Conservation (phyloP, 2,888 invertebrate genomes). For the Acronicta alni region DNA sequence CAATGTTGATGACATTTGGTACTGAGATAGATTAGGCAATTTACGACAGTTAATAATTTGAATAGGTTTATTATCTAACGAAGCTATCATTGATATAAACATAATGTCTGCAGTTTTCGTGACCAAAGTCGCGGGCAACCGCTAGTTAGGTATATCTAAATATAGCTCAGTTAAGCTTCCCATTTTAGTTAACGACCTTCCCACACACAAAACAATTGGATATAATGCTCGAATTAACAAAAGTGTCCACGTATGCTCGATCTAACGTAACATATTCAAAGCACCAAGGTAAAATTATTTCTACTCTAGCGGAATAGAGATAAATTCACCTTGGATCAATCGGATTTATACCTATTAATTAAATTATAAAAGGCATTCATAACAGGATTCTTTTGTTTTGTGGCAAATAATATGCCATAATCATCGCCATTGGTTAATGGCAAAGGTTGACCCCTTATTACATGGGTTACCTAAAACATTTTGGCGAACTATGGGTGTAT, state of each 20-base stretch:
- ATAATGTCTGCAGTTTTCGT: too few relatives aligned
- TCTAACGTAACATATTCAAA: slow-evolving; percentile 6
- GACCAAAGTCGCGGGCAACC: neutral
- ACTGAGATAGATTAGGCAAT: too few relatives aligned
- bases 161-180: slow-evolving; percentile 19
- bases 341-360: slow-evolving; percentile 24
- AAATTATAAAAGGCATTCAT: slow-evolving; percentile 11
- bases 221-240: slow-evolving; percentile 14
- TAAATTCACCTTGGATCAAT: slow-evolving; percentile 3
- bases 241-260: slow-evolving; percentile 14
- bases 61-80: too few relatives aligned
- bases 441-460: too few relatives aligned
- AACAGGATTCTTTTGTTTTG: slow-evolving; percentile 12
- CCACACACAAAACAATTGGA: slow-evolving; percentile 48
- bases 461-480: too few relatives aligned
- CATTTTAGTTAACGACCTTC: slow-evolving; percentile 41
- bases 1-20: too few relatives aligned
- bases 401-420: neutral
- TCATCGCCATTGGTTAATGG: too few relatives aligned
- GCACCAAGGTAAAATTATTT: slow-evolving; percentile 29
- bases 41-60: too few relatives aligned
- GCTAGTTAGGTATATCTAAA: slow-evolving; percentile 10
- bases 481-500: too few relatives aligned
- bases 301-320: neutral
- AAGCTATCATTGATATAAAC: too few relatives aligned